These are phyloP conservation scores for Dioctria linearis DNA, from an alignment of 2,888 invertebrate genomes.

Conservation along the genomic window DNA sequence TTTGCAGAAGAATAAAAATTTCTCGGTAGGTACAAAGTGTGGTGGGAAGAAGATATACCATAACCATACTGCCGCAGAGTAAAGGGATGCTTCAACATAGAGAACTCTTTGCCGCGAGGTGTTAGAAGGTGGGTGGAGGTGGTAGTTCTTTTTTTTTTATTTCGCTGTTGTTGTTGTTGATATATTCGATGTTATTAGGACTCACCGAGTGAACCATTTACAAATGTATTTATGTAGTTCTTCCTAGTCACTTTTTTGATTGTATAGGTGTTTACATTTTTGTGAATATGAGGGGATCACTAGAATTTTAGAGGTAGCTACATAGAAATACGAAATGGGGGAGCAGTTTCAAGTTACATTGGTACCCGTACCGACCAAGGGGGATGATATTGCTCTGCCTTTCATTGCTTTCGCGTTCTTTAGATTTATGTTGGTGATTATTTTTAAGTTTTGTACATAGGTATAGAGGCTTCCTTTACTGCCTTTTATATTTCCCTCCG, in stretches of 20 bases:
- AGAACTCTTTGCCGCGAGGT: neutral
- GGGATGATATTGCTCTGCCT: constrained; percentile 38
- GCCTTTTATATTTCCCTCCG: constrained; percentile 20
- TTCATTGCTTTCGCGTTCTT: constrained; percentile 61
- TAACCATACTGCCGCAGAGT: neutral
- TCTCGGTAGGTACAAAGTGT: neutral
- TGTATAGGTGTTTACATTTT: constrained; percentile 53
- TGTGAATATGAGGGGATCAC: constrained; percentile 50
- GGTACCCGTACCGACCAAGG: neutral
- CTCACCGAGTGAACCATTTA: constrained; percentile 21
- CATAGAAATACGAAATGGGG: neutral
- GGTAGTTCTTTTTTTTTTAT: constrained; percentile 19
- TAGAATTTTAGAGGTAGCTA: constrained; percentile 46
- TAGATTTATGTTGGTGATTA: constrained; percentile 70
- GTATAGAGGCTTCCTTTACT: constrained; percentile 53
- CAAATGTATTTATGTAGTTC: constrained; percentile 51
- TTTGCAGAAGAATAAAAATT: constrained; percentile 15
- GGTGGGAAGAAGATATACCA: constrained; percentile 3
- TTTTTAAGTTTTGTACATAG: constrained; percentile 67
- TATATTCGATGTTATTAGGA: constrained; percentile 40
- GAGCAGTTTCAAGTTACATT: neutral
- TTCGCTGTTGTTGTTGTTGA: neutral
- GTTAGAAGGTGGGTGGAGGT: constrained; percentile 28
- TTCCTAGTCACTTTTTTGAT: constrained; percentile 17
- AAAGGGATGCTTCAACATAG: constrained; percentile 3